Conservation (phyloP, 92 coral and sea anemone genomes). For the Parazoanthus darwini region DNA sequence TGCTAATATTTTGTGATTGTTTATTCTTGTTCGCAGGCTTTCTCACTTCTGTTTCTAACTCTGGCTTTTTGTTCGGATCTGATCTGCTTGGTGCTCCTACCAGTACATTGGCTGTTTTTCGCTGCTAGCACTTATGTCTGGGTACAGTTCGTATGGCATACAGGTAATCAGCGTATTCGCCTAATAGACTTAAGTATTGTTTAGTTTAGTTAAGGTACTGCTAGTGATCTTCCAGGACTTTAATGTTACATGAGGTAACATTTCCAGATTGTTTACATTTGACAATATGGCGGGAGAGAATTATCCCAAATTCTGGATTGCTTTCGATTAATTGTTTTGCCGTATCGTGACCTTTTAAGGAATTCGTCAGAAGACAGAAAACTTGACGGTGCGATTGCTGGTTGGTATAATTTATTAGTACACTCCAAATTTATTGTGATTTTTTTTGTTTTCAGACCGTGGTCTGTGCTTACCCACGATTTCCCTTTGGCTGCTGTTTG, state of each 20-base stretch:
- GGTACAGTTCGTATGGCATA: constrained; percentile 99
- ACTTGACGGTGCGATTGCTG: neutral
- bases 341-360: constrained; percentile 32
- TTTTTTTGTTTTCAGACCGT: constrained; percentile 72
- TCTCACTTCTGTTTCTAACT: constrained; percentile 90
- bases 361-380: neutral
- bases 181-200: neutral
- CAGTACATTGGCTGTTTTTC: constrained; percentile 98
- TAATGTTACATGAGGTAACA: constrained; percentile 33
- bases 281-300: constrained; percentile 42
- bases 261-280: constrained; percentile 37
- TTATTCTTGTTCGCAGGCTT: constrained; percentile 68
- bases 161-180: constrained; percentile 63
- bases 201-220: constrained; percentile 4
- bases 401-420: constrained; percentile 6
- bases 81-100: constrained; percentile 86
- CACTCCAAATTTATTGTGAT: neutral
- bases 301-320: neutral
- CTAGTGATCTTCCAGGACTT: constrained; percentile 26
- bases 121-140: constrained; percentile 99
- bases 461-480: constrained; percentile 96
- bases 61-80: constrained; percentile 97
- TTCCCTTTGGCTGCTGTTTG: constrained; percentile 94
- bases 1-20: constrained; percentile 15
- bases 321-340: constrained; percentile 28